Base-by-base conservation (phyloP, 2,888 invertebrate genomes). In the Pyrochroa serraticornis region DNA sequence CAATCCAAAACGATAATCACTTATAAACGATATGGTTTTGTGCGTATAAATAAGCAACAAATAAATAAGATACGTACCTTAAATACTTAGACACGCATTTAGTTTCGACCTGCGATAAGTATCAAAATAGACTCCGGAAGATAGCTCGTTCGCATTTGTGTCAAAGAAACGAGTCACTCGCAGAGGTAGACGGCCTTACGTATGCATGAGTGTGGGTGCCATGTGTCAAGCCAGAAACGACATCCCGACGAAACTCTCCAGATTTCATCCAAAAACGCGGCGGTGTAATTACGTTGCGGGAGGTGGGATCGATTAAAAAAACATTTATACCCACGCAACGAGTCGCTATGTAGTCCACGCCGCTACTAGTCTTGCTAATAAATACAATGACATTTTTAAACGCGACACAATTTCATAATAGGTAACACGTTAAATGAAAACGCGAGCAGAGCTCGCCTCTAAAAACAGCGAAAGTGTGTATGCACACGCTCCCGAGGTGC, bases 81-180 rank as follows among this genome's bases (percentile, higher is more conserved):
- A 43, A 32, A 32, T 43, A 31, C 33, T 33, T 43, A 30, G 33
- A 33, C 43, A 43, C 43, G 33, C 22, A 43, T 43, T 43, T 43
- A 48, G 38, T 48, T 43, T 9, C 22, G 50, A 55, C 55, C 50
- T 50, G 50, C 58, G 52, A 71, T 68, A 66, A 65, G 71, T 72
- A 71, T 73, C 64, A 73, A 76, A 76, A 76, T 76, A 75, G 75
- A 75, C 68, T 71, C 72, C 70, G 76, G 76, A 76, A 76, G 75
- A 71, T 58, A 60, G 60, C 62, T 59, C n/a, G n/a, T n/a, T n/a
- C 62, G 66, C 70, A 73, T 71, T 70, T 72, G 71, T 71, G 71
- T 73, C 72, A 71, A 72, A 73, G 70, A 69, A 71, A 67, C 64
- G 56, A 63, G 62, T 60, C 58, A 62, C 53, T 58, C 50, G 46